Evolutionary conservation across 53 echinoderm and acorn worm species (phyloP), one percentile per base, ranked within the genome.

Genomic region (Apostichopus leukothele): DNA sequence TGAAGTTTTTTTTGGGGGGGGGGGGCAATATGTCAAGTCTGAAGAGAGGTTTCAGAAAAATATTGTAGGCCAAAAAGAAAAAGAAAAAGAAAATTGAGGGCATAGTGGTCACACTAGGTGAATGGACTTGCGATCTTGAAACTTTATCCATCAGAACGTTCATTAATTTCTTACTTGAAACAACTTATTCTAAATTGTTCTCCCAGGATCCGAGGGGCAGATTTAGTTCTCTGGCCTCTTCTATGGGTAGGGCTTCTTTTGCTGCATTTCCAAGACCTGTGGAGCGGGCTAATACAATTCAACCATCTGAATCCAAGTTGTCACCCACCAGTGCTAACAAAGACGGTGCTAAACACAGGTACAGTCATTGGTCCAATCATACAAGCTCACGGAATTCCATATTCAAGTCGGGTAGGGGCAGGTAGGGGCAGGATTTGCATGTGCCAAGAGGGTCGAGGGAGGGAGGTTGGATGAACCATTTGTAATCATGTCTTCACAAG

Each of bases 131-230:
- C 1, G 6, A 7, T 55, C 9, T 7, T 55, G 6, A 9, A 77
- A 52, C 52, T 77, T 5, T 50, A 77, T 77, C 52, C 39, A 3
- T 39, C 39, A 39, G 39, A 39, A 39, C 39, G 3, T 39, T 77
- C 52, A 77, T 9, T 57, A 10, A 7, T 57, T 57, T 10, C 57
- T 57, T 57, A 57, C 57, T 9, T 7, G 57, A 1, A 9, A 57
- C 57, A 57, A 10, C 0, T 9, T 57, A 57, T 71, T 71, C 20
- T 71, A n/a, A 71, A 54, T 81, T 13, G n/a, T 54, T 55, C 20
- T 19, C 6, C 5, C 55, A 81, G 81, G 81, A 81, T 59, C 9
- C 81, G 18, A 81, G 81, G 51, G 81, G 81, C 59, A 54, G 81
- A 16, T 81, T 81, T 51, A 54, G 81, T 23, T 81, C 81, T 52